These are phyloP conservation scores for Dreissena rostriformis DNA, from an alignment of 1,140 invertebrate genomes.

Conservation along the genomic window DNA sequence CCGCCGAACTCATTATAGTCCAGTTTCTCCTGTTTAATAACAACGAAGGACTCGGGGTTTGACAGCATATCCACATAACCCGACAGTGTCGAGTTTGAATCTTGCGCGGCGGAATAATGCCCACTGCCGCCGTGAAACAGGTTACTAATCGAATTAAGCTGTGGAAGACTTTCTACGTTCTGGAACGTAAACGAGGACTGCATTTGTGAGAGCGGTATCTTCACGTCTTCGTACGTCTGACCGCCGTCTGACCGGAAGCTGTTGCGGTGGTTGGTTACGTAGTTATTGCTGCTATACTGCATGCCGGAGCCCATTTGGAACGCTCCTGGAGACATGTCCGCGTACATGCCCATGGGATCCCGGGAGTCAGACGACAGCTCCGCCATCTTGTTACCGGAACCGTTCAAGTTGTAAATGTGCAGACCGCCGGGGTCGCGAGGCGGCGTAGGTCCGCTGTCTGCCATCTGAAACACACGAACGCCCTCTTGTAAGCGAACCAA, in stretches of 20 bases:
- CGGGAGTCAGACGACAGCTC: conserved; percentile 31
- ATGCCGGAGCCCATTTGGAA: conserved; percentile 9
- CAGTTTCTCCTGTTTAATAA: conserved; percentile 36
- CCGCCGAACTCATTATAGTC: conserved; percentile 28
- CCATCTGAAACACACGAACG: conserved; percentile 47
- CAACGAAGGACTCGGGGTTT: conserved; percentile 26
- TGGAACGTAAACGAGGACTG: conserved; percentile 28
- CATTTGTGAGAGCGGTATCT: conserved; percentile 10
- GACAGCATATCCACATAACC: conserved; percentile 50
- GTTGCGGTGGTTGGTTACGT: conserved; percentile 7
- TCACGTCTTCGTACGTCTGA: conserved; percentile 35
- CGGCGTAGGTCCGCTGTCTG: conserved; percentile 27
- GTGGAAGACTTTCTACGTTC: conserved; percentile 27
- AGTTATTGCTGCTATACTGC: conserved; percentile 6
- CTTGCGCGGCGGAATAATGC: background rate
- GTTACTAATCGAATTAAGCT: background rate
- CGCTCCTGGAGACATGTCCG: background rate
- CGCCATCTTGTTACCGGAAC: conserved; percentile 40
- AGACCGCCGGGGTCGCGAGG: conserved; percentile 37
- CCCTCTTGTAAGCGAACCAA: too few relatives aligned
- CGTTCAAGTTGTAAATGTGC: conserved; percentile 47
- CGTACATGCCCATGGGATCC: conserved; percentile 3
- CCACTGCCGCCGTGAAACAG: conserved; percentile 4
- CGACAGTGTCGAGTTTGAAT: conserved; percentile 11
- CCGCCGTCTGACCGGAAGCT: background rate